Percentiles rank a stretch among this genome's conserved stretches.
These are phyloP conservation scores for Neodiprion pinetum DNA, from an alignment of 1,140 invertebrate species.

Conservation along the genomic window DNA sequence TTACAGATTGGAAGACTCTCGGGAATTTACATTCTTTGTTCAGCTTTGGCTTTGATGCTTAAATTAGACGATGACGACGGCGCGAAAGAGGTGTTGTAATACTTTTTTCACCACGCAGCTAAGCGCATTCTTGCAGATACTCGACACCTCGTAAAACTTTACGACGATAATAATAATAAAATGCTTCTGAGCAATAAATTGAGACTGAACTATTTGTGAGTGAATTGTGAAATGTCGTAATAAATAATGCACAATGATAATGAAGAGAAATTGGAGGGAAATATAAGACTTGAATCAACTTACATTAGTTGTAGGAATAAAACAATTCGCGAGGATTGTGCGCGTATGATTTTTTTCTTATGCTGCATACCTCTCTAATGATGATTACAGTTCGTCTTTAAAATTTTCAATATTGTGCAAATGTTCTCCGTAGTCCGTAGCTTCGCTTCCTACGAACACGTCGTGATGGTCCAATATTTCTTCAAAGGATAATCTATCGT, in stretches of 20 bases:
- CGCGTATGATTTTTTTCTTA: background rate
- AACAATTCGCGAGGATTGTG: background rate
- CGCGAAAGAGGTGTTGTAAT: no score
- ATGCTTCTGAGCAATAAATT: background rate
- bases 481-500: constrained; percentile 80
- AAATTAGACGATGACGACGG: background rate
- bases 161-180: background rate
- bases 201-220: background rate
- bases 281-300: background rate
- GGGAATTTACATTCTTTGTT: background rate
- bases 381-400: constrained; percentile 79
- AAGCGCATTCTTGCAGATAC: background rate
- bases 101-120: background rate
- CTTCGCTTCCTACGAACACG: constrained; percentile 94
- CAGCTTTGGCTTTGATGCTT: background rate
- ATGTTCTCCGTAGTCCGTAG: constrained; percentile 94
- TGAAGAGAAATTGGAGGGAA: background rate
- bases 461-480: constrained; percentile 92
- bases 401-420: constrained; percentile 82
- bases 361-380: background rate
- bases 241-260: background rate
- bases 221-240: background rate
- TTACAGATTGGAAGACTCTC: background rate
- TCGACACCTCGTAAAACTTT: background rate
- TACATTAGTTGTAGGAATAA: background rate